Percentiles rank a stretch among this genome's conserved stretches.
Conservation (phyloP, 1,140 invertebrate genomes). For the Palaemon carinicauda region DNA sequence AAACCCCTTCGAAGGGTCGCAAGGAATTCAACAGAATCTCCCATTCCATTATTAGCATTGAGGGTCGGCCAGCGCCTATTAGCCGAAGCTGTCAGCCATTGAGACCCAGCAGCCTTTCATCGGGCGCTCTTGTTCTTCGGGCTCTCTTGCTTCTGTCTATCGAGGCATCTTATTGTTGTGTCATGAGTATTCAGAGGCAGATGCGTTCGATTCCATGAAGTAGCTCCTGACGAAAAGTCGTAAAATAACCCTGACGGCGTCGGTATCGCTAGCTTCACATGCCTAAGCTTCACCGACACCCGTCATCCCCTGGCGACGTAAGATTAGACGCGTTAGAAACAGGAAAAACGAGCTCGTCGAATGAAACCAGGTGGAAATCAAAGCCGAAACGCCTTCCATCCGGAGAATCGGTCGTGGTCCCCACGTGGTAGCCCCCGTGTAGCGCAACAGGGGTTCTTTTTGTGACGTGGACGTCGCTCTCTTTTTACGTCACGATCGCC, state of each 20-base stretch:
- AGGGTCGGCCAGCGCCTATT: slow-evolving; percentile 45
- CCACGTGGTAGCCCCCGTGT: slow-evolving; percentile 38
- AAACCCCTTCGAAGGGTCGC: slow-evolving; percentile 6
- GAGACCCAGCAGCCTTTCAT: slow-evolving; percentile 37
- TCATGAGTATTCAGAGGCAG: slow-evolving; percentile 39
- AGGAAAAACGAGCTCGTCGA: no score
- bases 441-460: slow-evolving; percentile 42
- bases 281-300: no score
- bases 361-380: no score
- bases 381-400: no score
- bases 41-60: slow-evolving; percentile 33
- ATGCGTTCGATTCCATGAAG: slow-evolving; percentile 35
- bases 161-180: slow-evolving; percentile 56
- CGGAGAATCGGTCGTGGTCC: neutral
- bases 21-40: slow-evolving; percentile 44
- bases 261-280: no score
- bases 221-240: neutral
- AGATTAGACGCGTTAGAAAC: no score
- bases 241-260: no score
- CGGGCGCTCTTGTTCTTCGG: slow-evolving; percentile 50
- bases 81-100: slow-evolving; percentile 39
- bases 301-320: no score
- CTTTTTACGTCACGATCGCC: slow-evolving; percentile 45
- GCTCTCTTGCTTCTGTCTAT: slow-evolving; percentile 49
- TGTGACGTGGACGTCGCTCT: slow-evolving; percentile 43